Evolutionary conservation across 2,113 vertebrate species (phyloP), one percentile per base, ranked within the genome.

Genomic region (Campylorhamphus procurvoides): DNA sequence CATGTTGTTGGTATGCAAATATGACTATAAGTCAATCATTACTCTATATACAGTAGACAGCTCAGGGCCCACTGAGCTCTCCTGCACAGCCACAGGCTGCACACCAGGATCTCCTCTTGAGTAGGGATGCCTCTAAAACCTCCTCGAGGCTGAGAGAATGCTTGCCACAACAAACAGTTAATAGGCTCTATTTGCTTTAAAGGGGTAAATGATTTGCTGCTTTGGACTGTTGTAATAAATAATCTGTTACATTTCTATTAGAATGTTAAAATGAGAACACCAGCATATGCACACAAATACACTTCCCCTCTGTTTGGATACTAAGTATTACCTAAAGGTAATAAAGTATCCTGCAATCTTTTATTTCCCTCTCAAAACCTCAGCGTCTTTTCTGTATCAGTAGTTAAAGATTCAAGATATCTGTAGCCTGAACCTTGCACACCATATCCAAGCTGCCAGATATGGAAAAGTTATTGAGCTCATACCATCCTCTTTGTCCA

Each of bases 401-500:
- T 39, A 74, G 18, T 40, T 66, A 72, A 87, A 80, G 50, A 42
- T 9, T 66, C 46, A 46, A n/a, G 24, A 37, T 46, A 29, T 23
- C 47, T 74, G 13, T 63, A 49, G 13, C 9, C 37, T 75, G 37
- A 87, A 42, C 29, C 16, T 39, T 53, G 31, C 40, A 40, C 6
- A 25, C 7, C 12, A 14, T 52, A 62, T 40, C 17, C 35, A 55
- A 94, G 10, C 11, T 60, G 11, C 8, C 15, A 69, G 22, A 67
- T 37, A 18, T 1, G 1, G 55, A 64, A 77, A 78, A 46, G 3
- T 7, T 74, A 77, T 73, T 37, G 47, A 90, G 35, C 27, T 69
- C 14, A 31, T 39, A 44, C 2, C 14, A 39, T 31, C 23, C 19
- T 82, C 23, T 82, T 23, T 0, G 0, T 9, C 19, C 18, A 2